Evolutionary conservation across 2,797 vertebrate species (phyloP).

Genomic region (Craterocephalus amniculus): DNA sequence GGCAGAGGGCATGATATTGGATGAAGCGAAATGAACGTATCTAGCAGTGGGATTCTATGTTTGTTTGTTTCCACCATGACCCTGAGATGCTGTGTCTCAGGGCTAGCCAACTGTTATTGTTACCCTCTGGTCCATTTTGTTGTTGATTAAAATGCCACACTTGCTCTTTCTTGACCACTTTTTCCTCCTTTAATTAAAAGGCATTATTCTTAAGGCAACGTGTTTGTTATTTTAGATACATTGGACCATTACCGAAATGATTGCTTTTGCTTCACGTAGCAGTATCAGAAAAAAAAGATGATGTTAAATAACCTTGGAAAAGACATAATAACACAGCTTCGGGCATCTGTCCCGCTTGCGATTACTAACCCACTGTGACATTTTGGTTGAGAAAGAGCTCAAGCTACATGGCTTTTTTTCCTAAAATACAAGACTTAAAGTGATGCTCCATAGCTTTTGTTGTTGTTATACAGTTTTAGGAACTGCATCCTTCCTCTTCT

Average conservation of each 20-base stretch:
- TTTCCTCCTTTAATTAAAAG: conserved; percentile 16
- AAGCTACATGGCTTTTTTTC: conserved; percentile 60
- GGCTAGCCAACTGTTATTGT: conserved; percentile 59
- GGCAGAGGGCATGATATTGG: conserved; percentile 68
- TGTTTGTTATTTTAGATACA: conserved; percentile 8
- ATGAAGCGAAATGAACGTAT: conserved; percentile 75
- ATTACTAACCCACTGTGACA: conserved; percentile 79
- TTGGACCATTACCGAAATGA: conserved; percentile 20
- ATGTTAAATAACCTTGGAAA: conserved; percentile 82
- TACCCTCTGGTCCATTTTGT: conserved; percentile 51
- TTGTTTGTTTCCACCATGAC: conserved; percentile 67
- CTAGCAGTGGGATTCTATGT: conserved; percentile 64
- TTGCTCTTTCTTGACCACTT: neutral
- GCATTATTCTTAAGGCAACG: conserved; percentile 4
- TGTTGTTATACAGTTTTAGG: conserved; percentile 31
- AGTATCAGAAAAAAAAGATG: conserved; percentile 26
- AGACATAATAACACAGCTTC: conserved; percentile 66
- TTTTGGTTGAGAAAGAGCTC: conserved; percentile 66
- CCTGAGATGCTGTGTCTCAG: conserved; percentile 69
- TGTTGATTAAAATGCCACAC: conserved; percentile 46
- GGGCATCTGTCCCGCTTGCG: conserved; percentile 69
- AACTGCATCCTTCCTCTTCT: conserved; percentile 31
- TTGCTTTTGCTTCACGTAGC: conserved; percentile 58
- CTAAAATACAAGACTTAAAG: conserved; percentile 46
- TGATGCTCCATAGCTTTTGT: conserved; percentile 9